phyloP scores from a whole-genome alignment of 2,113 vertebrate genomes.

The Triplophysa dalaica region DNA sequence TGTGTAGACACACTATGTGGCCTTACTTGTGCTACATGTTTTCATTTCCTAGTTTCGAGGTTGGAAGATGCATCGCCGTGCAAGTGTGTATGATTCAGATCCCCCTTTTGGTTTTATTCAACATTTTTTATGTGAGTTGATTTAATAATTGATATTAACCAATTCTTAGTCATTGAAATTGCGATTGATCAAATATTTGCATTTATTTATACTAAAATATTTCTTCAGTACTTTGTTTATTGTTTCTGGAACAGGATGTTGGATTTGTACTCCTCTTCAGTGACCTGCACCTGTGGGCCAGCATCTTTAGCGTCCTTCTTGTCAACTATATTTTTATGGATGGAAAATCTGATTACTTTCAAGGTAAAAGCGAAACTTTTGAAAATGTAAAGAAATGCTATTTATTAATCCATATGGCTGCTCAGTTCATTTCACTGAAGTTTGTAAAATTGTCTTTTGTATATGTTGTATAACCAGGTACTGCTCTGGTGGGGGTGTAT shows the following conservation, averaged over 20 bases:
- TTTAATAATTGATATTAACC: background rate
- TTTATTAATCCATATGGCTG: background rate
- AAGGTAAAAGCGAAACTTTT: slow-evolving; percentile 68
- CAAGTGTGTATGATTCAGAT: slow-evolving; percentile 94
- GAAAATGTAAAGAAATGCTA: background rate
- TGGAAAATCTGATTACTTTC: slow-evolving; percentile 87
- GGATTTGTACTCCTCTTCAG: slow-evolving; percentile 81
- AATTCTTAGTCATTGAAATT: too few species aligned
- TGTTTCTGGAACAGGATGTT: slow-evolving; percentile 68
- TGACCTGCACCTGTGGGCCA: slow-evolving; percentile 79
- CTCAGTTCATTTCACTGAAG: background rate
- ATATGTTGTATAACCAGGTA: slow-evolving; percentile 63
- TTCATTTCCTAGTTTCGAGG: slow-evolving; percentile 78
- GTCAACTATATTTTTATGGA: slow-evolving; percentile 87
- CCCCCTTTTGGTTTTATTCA: slow-evolving; percentile 85
- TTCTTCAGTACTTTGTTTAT: background rate
- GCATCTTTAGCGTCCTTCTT: slow-evolving; percentile 85
- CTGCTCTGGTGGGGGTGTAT: slow-evolving; percentile 79
- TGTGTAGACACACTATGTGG: too few species aligned
- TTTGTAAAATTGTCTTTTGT: background rate
- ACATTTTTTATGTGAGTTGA: slow-evolving; percentile 83
- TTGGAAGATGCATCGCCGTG: slow-evolving; percentile 85
- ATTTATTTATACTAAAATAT: too few species aligned
- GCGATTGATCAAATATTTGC: too few species aligned
- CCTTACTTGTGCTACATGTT: too few species aligned